phyloP scores from a whole-genome alignment of 2,797 vertebrate species.

The Peromyscus melanophrys region DNA sequence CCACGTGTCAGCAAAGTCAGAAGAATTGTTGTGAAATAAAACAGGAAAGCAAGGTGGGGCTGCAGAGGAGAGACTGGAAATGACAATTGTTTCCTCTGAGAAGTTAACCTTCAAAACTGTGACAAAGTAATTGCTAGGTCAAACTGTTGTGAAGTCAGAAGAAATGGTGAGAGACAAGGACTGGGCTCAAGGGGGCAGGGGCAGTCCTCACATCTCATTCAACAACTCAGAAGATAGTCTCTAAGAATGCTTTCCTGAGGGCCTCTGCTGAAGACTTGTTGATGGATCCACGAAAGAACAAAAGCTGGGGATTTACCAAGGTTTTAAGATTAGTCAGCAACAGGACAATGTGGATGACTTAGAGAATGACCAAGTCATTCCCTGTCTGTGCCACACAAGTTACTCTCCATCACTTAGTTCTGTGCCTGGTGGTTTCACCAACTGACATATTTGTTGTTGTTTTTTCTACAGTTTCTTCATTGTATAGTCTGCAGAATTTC shows the following conservation, averaged over 20 bases:
- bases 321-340: not conserved
- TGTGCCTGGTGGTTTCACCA: not conserved
- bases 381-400: constrained; percentile 4
- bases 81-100: not conserved
- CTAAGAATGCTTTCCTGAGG: not conserved
- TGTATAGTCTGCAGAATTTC: not conserved
- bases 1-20: not conserved
- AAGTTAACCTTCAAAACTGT: not conserved
- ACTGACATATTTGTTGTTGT: not conserved
- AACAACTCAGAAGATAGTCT: not conserved
- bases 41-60: not conserved
- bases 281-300: not conserved
- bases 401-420: constrained; percentile 8
- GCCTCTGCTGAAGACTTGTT: not conserved
- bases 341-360: not conserved
- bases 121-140: not conserved
- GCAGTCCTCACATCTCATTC: not conserved
- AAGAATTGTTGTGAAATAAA: not conserved
- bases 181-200: not conserved
- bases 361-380: not conserved
- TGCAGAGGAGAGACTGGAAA: not conserved
- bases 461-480: not conserved
- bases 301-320: not conserved
- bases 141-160: not conserved
- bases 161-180: not conserved